These are phyloP conservation scores for Argynnis bischoffii DNA, from an alignment of 2,888 invertebrate genomes.

Conservation along the genomic window DNA sequence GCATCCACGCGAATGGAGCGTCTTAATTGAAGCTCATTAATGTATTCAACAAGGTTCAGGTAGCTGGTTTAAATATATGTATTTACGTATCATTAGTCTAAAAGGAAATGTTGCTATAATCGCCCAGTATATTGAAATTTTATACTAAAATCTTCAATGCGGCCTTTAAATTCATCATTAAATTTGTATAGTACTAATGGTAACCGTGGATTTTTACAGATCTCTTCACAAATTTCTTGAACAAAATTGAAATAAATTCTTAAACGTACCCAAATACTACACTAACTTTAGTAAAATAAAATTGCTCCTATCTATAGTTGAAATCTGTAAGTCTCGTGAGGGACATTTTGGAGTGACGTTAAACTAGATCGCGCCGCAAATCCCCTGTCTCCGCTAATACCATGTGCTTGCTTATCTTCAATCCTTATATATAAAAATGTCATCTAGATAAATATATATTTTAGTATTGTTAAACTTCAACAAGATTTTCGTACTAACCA, in stretches of 20 bases:
- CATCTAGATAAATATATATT: neutral
- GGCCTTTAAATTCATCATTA: too few relatives aligned
- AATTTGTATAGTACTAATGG: too few relatives aligned
- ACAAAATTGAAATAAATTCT: too few relatives aligned
- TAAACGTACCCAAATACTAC: neutral
- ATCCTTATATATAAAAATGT: constrained; percentile 11
- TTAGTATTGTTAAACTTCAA: neutral
- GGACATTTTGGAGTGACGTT: constrained; percentile 28
- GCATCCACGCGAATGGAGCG: constrained; percentile 39
- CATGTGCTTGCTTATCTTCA: constrained; percentile 23
- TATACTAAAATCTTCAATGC: constrained; percentile 46
- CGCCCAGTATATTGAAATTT: constrained; percentile 44
- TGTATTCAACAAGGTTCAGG: constrained; percentile 55
- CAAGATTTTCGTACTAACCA: too few relatives aligned
- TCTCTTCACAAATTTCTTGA: too few relatives aligned
- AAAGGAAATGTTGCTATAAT: constrained; percentile 48
- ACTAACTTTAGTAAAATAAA: neutral
- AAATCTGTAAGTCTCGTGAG: constrained; percentile 22
- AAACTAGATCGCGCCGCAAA: constrained; percentile 28
- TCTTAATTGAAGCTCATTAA: constrained; percentile 60
- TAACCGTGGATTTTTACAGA: too few relatives aligned
- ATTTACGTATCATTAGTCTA: constrained; percentile 55
- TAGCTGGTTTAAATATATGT: constrained; percentile 55
- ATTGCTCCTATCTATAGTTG: constrained; percentile 15
- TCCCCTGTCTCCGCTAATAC: constrained; percentile 26